These are phyloP conservation scores for Onychorhynchus coronatus DNA, from an alignment of 2,113 vertebrate species.

Conservation along the genomic window DNA sequence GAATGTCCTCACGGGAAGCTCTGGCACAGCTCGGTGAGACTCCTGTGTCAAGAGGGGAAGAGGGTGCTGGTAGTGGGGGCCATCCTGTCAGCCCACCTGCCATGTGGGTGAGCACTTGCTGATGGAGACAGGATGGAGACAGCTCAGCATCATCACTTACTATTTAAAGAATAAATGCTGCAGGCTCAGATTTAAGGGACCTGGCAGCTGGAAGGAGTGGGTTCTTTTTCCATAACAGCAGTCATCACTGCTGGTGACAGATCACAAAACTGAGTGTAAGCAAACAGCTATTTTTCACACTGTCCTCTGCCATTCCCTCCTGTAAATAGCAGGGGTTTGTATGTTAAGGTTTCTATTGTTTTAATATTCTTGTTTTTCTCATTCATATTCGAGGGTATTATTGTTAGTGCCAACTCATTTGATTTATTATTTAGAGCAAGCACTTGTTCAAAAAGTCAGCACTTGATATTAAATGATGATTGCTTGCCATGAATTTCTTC, in stretches of 20 bases:
- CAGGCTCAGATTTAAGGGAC: neutral
- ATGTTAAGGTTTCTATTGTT: slow-evolving; percentile 81
- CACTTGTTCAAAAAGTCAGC: slow-evolving; percentile 79
- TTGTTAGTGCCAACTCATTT: slow-evolving; percentile 77
- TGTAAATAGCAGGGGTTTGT: slow-evolving; percentile 44
- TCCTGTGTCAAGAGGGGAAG: neutral
- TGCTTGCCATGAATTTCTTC: slow-evolving; percentile 81
- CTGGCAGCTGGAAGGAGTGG: neutral
- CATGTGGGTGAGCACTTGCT: fast-evolving
- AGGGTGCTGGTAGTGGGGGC: neutral
- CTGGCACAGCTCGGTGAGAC: fast-evolving
- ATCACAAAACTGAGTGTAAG: slow-evolving; percentile 4
- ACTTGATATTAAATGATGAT: slow-evolving; percentile 80
- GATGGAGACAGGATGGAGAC: neutral
- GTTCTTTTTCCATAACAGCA: neutral
- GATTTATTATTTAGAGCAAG: slow-evolving; percentile 83
- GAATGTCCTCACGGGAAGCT: fast-evolving
- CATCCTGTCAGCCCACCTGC: neutral
- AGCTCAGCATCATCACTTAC: neutral
- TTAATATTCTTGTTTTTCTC: slow-evolving; percentile 78
- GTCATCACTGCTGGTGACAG: neutral
- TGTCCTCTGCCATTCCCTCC: slow-evolving; percentile 46
- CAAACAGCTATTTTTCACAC: slow-evolving; percentile 34
- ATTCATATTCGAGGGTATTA: slow-evolving; percentile 80
- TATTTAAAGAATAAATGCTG: neutral